Evolutionary conservation across 2,797 vertebrate species (phyloP).

Genomic region (Phoeniculus purpureus): DNA sequence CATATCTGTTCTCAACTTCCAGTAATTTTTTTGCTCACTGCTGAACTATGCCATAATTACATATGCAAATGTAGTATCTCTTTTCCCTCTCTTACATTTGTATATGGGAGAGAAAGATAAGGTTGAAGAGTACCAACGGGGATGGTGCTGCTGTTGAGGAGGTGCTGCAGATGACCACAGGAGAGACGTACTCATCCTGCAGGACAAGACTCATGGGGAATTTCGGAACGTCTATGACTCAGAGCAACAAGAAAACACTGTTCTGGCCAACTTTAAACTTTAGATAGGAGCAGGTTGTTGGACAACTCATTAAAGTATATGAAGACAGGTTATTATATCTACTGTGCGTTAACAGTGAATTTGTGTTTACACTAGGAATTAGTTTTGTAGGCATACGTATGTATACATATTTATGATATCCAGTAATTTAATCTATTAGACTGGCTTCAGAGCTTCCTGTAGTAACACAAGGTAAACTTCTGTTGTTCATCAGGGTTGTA

Average conservation of each 20-base stretch:
- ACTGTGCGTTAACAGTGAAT: neutral
- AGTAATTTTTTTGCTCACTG: slow-evolving; percentile 65
- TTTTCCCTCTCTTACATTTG: slow-evolving; percentile 14
- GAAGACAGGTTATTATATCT: slow-evolving; percentile 3
- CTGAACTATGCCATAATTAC: slow-evolving; percentile 35
- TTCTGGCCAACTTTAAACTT: neutral
- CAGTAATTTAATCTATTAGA: neutral
- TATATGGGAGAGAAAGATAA: slow-evolving; percentile 54
- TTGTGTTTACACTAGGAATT: neutral
- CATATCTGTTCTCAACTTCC: slow-evolving; percentile 69
- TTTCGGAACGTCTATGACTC: neutral
- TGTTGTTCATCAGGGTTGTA: neutral
- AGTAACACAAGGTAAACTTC: neutral
- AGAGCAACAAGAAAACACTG: neutral
- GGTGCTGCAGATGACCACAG: neutral
- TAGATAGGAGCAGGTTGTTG: neutral
- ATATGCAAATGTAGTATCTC: slow-evolving; percentile 54
- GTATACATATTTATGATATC: neutral
- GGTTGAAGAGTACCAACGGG: neutral
- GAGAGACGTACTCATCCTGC: neutral
- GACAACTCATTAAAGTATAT: neutral
- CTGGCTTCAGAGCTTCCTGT: neutral
- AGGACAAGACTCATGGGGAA: neutral
- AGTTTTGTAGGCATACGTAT: neutral
- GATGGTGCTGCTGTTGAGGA: neutral